Conservation (phyloP, 2,888 invertebrate species). For the Netelia melanura region DNA sequence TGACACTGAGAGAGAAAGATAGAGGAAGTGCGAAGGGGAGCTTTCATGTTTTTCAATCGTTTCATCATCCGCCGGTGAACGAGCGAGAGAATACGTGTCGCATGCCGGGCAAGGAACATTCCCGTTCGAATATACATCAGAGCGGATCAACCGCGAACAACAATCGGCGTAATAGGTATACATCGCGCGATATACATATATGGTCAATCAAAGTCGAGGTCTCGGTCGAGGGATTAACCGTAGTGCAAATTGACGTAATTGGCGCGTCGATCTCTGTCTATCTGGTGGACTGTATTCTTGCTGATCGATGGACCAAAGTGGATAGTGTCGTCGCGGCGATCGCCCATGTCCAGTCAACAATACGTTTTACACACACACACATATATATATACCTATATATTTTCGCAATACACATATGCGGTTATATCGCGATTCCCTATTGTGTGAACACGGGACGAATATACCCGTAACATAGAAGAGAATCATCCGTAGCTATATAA, state of each 20-base stretch:
- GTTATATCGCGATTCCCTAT: not conserved
- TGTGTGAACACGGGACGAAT: not conserved
- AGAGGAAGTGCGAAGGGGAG: not conserved
- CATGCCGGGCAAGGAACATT: constrained; percentile 14
- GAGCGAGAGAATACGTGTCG: not conserved
- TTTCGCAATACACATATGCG: not conserved
- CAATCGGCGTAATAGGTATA: constrained; percentile 56
- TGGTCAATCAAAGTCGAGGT: constrained; percentile 60
- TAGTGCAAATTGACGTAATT: constrained; percentile 66
- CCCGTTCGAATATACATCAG: constrained; percentile 17
- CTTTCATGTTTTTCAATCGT: not conserved
- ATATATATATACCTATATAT: not conserved
- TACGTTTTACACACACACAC: not conserved
- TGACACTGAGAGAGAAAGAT: no score
- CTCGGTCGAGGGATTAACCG: constrained; percentile 64
- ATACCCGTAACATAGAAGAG: constrained; percentile 3
- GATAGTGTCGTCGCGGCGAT: constrained; percentile 38
- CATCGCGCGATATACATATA: constrained; percentile 35
- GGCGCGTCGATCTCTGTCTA: constrained; percentile 51
- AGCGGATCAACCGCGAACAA: constrained; percentile 29
- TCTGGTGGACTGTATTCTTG: constrained; percentile 24
- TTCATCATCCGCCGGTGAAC: not conserved
- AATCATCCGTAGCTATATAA: constrained; percentile 30
- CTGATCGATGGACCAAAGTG: constrained; percentile 52
- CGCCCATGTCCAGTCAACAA: not conserved